A percentile compares a stretch with the other conserved stretches of the same genome.
Conservation (phyloP, 2,113 vertebrate genomes). For the Aphelocoma coerulescens region DNA sequence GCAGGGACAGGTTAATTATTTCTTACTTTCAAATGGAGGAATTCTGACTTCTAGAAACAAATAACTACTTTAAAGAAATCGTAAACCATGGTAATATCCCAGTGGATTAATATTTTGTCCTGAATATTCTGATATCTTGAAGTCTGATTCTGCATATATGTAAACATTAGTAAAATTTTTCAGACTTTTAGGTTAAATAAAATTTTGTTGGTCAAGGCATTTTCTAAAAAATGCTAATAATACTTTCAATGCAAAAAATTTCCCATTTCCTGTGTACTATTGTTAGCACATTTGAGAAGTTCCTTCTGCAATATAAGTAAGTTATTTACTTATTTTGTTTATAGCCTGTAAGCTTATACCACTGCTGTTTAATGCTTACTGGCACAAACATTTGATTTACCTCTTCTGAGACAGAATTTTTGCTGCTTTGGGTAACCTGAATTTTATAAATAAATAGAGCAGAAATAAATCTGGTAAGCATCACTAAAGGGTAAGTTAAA, state of each 20-base stretch:
- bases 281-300: not conserved
- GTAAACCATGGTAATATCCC: not conserved
- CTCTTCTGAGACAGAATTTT: conserved; percentile 71
- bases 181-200: not conserved
- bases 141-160: not conserved
- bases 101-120: not conserved
- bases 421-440: conserved; percentile 74
- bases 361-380: conserved; percentile 74
- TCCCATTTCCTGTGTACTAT: not conserved
- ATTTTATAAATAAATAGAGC: conserved; percentile 72
- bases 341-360: conserved; percentile 75
- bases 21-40: not conserved
- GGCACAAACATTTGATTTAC: conserved; percentile 79
- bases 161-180: not conserved
- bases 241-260: not conserved
- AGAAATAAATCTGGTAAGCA: conserved; percentile 71
- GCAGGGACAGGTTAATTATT: not conserved
- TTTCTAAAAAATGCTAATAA: not conserved
- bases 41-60: not conserved
- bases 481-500: not conserved
- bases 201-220: not conserved
- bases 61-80: not conserved
- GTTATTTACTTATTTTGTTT: not conserved
- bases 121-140: not conserved
- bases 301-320: not conserved